Percentiles rank a stretch among this genome's conserved stretches.
phyloP scores from a whole-genome alignment of 2,797 vertebrate species.

The Spheniscus humboldti region DNA sequence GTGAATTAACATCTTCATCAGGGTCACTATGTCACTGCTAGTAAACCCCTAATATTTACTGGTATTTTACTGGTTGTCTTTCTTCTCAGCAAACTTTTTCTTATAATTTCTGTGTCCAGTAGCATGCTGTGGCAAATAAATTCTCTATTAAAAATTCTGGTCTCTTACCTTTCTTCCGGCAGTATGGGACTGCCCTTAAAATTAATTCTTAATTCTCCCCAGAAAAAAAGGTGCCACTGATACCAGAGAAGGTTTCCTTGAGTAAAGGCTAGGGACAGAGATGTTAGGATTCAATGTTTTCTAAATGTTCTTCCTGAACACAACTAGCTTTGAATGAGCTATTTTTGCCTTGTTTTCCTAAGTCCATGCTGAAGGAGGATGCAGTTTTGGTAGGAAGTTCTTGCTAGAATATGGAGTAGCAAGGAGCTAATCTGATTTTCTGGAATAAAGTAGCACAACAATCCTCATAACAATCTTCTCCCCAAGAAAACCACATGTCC shows the following conservation, averaged over 20 bases:
- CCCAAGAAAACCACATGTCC: not conserved
- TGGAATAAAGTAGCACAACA: not conserved
- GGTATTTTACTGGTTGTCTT: not conserved
- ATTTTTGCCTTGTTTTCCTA: not conserved
- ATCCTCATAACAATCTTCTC: not conserved
- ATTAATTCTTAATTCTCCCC: not conserved
- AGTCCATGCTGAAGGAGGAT: not conserved
- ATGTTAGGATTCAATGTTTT: not conserved
- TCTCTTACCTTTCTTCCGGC: not conserved
- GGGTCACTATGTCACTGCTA: not conserved
- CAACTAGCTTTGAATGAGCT: not conserved
- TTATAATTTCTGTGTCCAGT: not conserved
- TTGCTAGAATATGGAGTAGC: not conserved
- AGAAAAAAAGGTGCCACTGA: not conserved
- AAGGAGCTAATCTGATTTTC: not conserved
- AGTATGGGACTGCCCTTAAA: not conserved
- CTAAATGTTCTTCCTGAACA: not conserved
- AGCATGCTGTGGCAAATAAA: not conserved
- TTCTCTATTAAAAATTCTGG: not conserved
- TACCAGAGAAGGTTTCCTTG: not conserved
- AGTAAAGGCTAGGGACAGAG: not conserved
- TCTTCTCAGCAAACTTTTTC: not conserved
- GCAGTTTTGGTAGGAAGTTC: not conserved
- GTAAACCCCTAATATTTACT: not conserved
- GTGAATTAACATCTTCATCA: not conserved